A percentile compares a stretch with the other conserved stretches of the same genome.
These are phyloP conservation scores for Malacoctenus gilli DNA, from an alignment of 2,797 vertebrate species.

Conservation along the genomic window DNA sequence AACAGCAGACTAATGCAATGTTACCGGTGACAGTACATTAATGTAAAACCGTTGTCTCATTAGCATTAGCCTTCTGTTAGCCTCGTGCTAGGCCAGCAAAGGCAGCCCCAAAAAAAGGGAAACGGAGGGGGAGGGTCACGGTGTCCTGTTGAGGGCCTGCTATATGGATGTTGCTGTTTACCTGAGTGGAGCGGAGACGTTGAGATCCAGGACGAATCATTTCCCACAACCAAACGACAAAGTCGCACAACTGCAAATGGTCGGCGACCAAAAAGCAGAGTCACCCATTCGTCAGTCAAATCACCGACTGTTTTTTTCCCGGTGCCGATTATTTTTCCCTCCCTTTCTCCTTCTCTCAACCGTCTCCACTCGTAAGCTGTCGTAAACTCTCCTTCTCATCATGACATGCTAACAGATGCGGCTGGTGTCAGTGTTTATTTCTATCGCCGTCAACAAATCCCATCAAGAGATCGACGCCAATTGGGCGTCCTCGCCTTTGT, in stretches of 20 bases:
- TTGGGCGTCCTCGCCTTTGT: not conserved
- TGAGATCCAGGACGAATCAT: constrained; percentile 24
- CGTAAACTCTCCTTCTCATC: constrained; percentile 4
- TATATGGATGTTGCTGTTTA: constrained; percentile 32
- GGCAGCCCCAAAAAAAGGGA: too few species aligned
- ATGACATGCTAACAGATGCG: constrained; percentile 11
- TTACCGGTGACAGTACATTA: constrained; percentile 73
- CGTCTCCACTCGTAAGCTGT: constrained; percentile 6
- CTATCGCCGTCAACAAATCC: constrained; percentile 35
- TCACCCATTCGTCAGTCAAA: too few species aligned
- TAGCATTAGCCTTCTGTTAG: constrained; percentile 72
- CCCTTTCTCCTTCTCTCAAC: constrained; percentile 47
- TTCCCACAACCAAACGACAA: too few species aligned
- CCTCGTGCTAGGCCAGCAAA: constrained; percentile 41
- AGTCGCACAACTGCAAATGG: too few species aligned
- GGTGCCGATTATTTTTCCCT: too few species aligned
- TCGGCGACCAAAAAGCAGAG: too few species aligned
- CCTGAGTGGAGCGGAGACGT: constrained; percentile 29
- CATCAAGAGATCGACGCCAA: constrained; percentile 21
- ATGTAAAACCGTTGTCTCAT: constrained; percentile 69
- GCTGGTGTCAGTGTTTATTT: constrained; percentile 6
- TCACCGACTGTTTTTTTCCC: too few species aligned
- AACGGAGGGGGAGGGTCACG: constrained; percentile 23
- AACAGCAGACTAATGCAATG: constrained; percentile 70
- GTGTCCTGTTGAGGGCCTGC: constrained; percentile 30